These are phyloP conservation scores for Scaptodrosophila latifasciaeformis DNA, from an alignment of 2,888 invertebrate species.

Conservation along the genomic window DNA sequence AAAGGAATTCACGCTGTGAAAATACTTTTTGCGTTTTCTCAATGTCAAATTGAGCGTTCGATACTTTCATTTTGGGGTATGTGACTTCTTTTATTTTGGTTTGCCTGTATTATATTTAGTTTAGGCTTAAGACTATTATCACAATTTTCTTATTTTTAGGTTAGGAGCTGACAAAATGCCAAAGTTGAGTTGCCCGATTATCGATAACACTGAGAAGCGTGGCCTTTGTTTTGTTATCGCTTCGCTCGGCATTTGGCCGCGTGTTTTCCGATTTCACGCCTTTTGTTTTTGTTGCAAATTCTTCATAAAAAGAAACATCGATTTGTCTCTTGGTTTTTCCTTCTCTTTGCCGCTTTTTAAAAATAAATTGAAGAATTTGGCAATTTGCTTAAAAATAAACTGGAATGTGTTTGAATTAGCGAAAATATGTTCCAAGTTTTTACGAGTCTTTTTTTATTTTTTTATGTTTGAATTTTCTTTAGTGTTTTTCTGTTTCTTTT, in stretches of 20 bases:
- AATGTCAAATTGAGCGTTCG: slow-evolving; percentile 64
- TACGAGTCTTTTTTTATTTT: slow-evolving; percentile 31
- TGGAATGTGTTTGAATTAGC: slow-evolving; percentile 65
- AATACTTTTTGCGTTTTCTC: slow-evolving; percentile 63
- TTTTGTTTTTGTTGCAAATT: slow-evolving; percentile 34
- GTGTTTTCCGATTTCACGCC: not conserved
- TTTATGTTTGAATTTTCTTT: slow-evolving; percentile 10
- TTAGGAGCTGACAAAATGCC: slow-evolving; percentile 43
- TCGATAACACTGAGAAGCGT: slow-evolving; percentile 48
- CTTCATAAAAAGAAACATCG: slow-evolving; percentile 18
- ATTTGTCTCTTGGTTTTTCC: slow-evolving; percentile 23
- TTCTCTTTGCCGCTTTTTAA: slow-evolving; percentile 21
- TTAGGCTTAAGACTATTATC: too few species aligned
- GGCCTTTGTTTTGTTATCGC: slow-evolving; percentile 8
- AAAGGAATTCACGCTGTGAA: slow-evolving; percentile 51
- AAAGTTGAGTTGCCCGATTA: slow-evolving; percentile 38
- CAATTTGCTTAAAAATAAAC: slow-evolving; percentile 65
- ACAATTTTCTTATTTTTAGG: too few species aligned
- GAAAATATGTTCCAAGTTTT: slow-evolving; percentile 39
- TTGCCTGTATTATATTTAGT: not conserved
- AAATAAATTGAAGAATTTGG: slow-evolving; percentile 64
- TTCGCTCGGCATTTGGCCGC: not conserved
- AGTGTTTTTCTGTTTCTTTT: slow-evolving; percentile 13
- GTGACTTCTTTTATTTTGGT: slow-evolving; percentile 18
- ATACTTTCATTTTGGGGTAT: slow-evolving; percentile 63